phyloP scores from a whole-genome alignment of 2,113 vertebrate species.

The Megaceryle torquata region DNA sequence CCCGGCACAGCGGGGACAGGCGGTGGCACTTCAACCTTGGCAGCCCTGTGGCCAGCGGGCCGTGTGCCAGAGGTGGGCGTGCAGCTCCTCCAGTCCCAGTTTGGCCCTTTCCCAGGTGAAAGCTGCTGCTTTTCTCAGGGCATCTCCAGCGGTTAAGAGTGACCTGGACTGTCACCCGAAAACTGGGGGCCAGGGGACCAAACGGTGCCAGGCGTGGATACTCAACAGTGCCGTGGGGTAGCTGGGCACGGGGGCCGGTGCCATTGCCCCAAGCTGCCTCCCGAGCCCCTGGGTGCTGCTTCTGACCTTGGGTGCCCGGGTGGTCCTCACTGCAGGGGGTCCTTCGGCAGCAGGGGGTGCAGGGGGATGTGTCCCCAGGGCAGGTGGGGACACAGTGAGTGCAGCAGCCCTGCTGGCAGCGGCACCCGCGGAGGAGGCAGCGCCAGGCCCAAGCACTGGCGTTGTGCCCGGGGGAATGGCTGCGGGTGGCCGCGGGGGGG shows the following conservation, averaged over 20 bases:
- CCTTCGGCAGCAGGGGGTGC: not conserved
- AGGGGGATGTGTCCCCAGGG: not conserved
- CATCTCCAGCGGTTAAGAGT: not conserved
- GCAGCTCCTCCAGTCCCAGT: not conserved
- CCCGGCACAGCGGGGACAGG: not conserved
- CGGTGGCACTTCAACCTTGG: not conserved
- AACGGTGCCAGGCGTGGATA: not conserved
- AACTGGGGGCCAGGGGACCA: not conserved
- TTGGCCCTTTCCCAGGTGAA: not conserved
- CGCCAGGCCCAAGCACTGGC: not conserved
- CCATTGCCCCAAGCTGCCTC: not conserved
- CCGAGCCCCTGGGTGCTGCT: not conserved
- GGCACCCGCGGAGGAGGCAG: not conserved
- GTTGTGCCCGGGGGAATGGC: not conserved
- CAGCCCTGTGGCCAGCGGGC: fast-evolving
- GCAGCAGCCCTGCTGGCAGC: not conserved
- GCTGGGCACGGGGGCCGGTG: not conserved
- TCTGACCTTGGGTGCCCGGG: not conserved
- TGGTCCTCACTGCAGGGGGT: fast-evolving
- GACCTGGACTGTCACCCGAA: not conserved
- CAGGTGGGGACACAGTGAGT: not conserved
- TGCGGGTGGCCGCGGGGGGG: not conserved
- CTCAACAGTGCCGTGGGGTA: fast-evolving
- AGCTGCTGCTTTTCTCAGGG: not conserved
- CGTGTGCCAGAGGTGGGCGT: not conserved